Percentiles rank a stretch among this genome's conserved stretches.
phyloP scores from a whole-genome alignment of 2,113 vertebrate genomes.

The Catagonus wagneri region DNA sequence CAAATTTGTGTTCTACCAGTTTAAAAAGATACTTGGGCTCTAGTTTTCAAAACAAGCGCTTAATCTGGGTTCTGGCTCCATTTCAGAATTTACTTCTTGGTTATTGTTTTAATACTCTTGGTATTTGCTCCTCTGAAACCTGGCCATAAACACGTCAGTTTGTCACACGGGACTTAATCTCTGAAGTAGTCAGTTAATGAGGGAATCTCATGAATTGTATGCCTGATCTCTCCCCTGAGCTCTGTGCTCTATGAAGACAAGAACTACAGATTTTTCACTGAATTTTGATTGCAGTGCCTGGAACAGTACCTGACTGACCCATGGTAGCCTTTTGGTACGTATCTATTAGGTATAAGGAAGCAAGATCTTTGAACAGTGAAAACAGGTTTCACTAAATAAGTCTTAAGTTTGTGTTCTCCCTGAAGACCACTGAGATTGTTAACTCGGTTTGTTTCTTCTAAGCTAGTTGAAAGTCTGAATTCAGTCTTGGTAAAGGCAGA shows the following conservation, averaged over 20 bases:
- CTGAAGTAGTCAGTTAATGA: slow-evolving; percentile 24
- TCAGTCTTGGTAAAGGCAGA: neutral
- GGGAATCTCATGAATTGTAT: neutral
- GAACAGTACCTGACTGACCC: neutral
- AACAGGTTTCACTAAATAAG: neutral
- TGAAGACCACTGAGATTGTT: neutral
- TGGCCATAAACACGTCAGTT: neutral
- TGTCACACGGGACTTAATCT: neutral
- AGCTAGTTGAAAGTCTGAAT: neutral
- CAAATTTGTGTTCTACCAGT: slow-evolving; percentile 7
- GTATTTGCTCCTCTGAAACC: neutral
- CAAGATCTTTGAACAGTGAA: neutral
- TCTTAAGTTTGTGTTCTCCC: neutral
- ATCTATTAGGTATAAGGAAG: neutral
- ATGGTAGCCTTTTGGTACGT: neutral
- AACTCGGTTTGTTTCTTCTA: neutral
- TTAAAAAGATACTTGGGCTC: slow-evolving; percentile 1
- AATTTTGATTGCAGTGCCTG: neutral
- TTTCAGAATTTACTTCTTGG: neutral
- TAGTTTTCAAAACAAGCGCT: neutral
- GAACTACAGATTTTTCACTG: neutral
- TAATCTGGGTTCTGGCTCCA: neutral
- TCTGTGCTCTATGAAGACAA: neutral
- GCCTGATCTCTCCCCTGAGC: neutral
- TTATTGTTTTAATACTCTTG: neutral